A percentile compares a stretch with the other conserved stretches of the same genome.
phyloP scores from a whole-genome alignment of 2,888 invertebrate genomes.

The Amiota minor region DNA sequence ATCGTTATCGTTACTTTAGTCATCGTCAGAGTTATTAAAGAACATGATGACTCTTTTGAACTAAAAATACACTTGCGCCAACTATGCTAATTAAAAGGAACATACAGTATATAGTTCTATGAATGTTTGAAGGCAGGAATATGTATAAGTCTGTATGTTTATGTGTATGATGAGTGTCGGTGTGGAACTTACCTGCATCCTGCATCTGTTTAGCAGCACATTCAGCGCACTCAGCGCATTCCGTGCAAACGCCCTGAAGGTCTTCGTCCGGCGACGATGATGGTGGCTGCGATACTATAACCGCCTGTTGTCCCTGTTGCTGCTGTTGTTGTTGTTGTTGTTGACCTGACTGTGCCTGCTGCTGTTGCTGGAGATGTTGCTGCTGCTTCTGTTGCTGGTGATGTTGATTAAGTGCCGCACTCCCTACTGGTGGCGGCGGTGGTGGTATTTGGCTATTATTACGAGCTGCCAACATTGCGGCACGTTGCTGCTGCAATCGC shows the following conservation, averaged over 20 bases:
- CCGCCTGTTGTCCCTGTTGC: constrained; percentile 41
- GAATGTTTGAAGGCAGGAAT: neutral
- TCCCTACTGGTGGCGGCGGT: constrained; percentile 54
- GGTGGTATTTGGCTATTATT: constrained; percentile 60
- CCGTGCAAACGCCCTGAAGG: constrained; percentile 71
- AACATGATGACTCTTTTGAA: no score
- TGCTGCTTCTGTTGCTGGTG: constrained; percentile 50
- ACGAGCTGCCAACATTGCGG: constrained; percentile 74
- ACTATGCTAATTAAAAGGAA: neutral
- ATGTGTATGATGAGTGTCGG: no score
- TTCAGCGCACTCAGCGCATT: constrained; percentile 74
- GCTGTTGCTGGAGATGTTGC: constrained; percentile 39
- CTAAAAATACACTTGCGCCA: no score
- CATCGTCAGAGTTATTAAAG: no score
- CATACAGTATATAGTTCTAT: neutral
- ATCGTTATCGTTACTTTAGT: no score
- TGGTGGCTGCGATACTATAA: constrained; percentile 39
- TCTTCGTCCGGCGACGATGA: constrained; percentile 63
- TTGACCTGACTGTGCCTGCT: constrained; percentile 39
- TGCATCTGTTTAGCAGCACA: constrained; percentile 73
- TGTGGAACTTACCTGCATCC: constrained; percentile 67
- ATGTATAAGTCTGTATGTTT: no score
- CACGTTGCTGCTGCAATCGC: constrained; percentile 78
- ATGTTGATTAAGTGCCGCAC: constrained; percentile 46
- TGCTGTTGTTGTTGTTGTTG: constrained; percentile 38